Base-by-base conservation (phyloP, 2,113 vertebrate genomes). In the Platycercus adscitus region DNA sequence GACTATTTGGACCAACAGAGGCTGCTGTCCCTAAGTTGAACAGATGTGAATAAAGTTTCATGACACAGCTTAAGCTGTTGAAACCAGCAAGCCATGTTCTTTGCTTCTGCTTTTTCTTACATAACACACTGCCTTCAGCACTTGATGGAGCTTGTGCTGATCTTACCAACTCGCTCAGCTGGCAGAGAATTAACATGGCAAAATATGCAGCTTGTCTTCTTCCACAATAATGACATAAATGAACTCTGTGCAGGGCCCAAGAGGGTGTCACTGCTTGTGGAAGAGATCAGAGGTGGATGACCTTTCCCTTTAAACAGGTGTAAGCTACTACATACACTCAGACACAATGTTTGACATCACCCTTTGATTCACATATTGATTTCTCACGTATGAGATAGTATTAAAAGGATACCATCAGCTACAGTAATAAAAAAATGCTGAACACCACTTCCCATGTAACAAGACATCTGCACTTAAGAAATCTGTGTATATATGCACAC, bases 161-260 rank as follows among this genome's bases (percentile, higher is more conserved):
- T 64, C n/a, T 49, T 16, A 25, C 18, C 58, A 71, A 13, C 23
- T 37, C 39, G 37, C 18, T 16, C 64, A 47, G n/a, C 19, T 10
- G 39, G 16, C n/a, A 49, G 26, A 60, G 31, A 72, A 49, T 41
- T 60, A 81, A 28, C 21, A 29, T 1, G 3, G 46, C 24, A 68
- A 68, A 79, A 50, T 5, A 31, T 0, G 1, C 47, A 63, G 28
- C 31, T 83, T 16, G 2, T 17, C 23, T 69, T 65, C 46, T 94
- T 49, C n/a, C 58, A 26, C 41, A 77, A 5, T 13, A 60, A 43
- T 0, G 1, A 71, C 19, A 7, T 2, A 76, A 8, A 2, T 13
- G 20, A 81, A 39, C 18, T 9, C 41, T 24, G 7, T 6, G 11
- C 28, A 68, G 23, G 15, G 18, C 31, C 23, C 39, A 76, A 76